Evolutionary conservation across 2,888 invertebrate genomes (phyloP), one percentile per base, ranked within the genome.

Genomic region (Nomada hirtipes): DNA sequence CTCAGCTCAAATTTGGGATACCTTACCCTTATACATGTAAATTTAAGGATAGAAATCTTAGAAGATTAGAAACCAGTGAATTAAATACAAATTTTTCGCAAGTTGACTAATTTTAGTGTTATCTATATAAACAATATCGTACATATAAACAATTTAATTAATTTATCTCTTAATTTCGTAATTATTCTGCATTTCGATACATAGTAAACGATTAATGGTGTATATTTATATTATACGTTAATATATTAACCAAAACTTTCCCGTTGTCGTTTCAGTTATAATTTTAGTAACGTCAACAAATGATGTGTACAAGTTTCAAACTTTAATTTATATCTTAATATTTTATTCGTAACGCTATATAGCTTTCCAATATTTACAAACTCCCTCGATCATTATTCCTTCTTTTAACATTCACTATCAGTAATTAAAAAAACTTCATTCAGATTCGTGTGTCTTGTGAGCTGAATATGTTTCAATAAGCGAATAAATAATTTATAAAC

Each of bases 391-490:
- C 15, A n/a, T n/a, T 9, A 23, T 11, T n/a, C 9, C 11, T n/a
- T 2, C n/a, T 20, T 23, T 60, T 61, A 61, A 61, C 13, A 23
- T 0, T 9, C 9, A 47, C 0, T 2, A 15, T 9, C 10, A 42
- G 36, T 23, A 7, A 42, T 44, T 20, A 4, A 18, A 18, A 0
- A 11, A 13, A 44, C 7, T 26, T 69, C 36, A 7, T 10, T 7
- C 7, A 3, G 29, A 36, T 15, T 4, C 2, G 0, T 7, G 23
- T 4, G 4, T 55, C 15, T 29, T 44, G 15, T 0, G 53, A 59
- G 50, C 59, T 52, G 73, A 67, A 73, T 60, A 65, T 29, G 26
- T 11, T 26, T 23, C 4, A 53, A 52, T n/a, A 10, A 42, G 11
- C 1, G 26, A 55, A 47, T n/a, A 1, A 52, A 57, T 42, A 42